Conservation (phyloP, 1,140 invertebrate genomes). For the Drosophila mayri region DNA sequence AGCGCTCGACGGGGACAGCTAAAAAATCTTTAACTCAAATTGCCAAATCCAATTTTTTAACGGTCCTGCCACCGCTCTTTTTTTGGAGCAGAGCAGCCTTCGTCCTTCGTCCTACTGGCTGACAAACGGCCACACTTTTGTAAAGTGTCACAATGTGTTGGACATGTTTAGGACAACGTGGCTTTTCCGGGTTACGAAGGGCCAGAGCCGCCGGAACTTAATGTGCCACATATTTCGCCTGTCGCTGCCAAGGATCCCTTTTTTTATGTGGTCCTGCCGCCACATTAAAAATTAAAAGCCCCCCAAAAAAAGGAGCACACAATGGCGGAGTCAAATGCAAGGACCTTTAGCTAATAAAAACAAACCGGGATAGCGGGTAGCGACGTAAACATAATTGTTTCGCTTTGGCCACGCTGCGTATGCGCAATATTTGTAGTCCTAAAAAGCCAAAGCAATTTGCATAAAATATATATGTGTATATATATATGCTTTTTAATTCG, state of each 20-base stretch:
- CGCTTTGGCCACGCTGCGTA: slow-evolving; percentile 38
- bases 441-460: slow-evolving; percentile 40
- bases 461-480: slow-evolving; percentile 36
- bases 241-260: slow-evolving; percentile 56
- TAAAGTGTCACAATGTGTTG: slow-evolving; percentile 72
- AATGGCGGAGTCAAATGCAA: slow-evolving; percentile 14
- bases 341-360: slow-evolving; percentile 60
- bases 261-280: slow-evolving; percentile 45
- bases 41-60: slow-evolving; percentile 73
- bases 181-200: slow-evolving; percentile 9
- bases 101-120: slow-evolving; percentile 26
- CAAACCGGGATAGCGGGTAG: background rate
- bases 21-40: slow-evolving; percentile 77
- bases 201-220: slow-evolving; percentile 29
- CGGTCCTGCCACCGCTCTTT: slow-evolving; percentile 9
- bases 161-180: slow-evolving; percentile 39
- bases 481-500: slow-evolving; percentile 53
- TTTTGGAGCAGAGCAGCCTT: background rate
- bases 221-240: slow-evolving; percentile 67
- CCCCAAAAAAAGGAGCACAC: slow-evolving; percentile 7
- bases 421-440: slow-evolving; percentile 45
- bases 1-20: slow-evolving; percentile 14
- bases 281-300: slow-evolving; percentile 61
- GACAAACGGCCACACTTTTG: slow-evolving; percentile 79
- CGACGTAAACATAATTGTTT: slow-evolving; percentile 55